A percentile compares a stretch with the other conserved stretches of the same genome.
These are phyloP conservation scores for Hippolais icterina DNA, from an alignment of 2,113 vertebrate species.

Conservation along the genomic window DNA sequence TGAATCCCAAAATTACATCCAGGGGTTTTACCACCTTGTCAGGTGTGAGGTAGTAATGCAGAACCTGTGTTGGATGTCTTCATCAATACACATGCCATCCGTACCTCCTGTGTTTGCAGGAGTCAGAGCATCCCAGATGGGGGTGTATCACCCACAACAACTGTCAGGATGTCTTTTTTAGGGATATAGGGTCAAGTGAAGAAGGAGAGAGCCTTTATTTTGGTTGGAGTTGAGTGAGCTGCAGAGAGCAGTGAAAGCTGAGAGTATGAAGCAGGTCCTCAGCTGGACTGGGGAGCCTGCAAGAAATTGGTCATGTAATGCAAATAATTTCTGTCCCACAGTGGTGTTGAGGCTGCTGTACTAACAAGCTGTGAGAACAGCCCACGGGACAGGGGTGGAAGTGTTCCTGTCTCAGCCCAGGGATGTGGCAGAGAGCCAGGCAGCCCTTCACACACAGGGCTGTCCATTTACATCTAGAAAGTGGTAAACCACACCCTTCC, in stretches of 20 bases:
- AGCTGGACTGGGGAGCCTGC: neutral
- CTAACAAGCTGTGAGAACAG: neutral
- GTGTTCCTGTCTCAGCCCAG: neutral
- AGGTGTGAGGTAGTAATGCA: too few species aligned
- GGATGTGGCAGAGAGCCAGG: neutral
- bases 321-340: neutral
- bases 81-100: neutral
- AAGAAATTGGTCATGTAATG: neutral
- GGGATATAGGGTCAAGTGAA: neutral
- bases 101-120: accelerated
- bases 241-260: neutral
- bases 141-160: too few species aligned
- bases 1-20: neutral
- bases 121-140: neutral
- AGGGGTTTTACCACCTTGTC: neutral
- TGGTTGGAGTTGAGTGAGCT: neutral
- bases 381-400: neutral
- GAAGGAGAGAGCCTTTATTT: neutral
- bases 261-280: neutral
- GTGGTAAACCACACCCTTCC: neutral
- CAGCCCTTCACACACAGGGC: accelerated
- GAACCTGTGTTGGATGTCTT: neutral
- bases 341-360: neutral
- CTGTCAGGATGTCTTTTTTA: neutral
- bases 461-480: neutral